Evolutionary conservation across 2,888 invertebrate species (phyloP), one percentile per base, ranked within the genome.

Genomic region (Meteorus colon): DNA sequence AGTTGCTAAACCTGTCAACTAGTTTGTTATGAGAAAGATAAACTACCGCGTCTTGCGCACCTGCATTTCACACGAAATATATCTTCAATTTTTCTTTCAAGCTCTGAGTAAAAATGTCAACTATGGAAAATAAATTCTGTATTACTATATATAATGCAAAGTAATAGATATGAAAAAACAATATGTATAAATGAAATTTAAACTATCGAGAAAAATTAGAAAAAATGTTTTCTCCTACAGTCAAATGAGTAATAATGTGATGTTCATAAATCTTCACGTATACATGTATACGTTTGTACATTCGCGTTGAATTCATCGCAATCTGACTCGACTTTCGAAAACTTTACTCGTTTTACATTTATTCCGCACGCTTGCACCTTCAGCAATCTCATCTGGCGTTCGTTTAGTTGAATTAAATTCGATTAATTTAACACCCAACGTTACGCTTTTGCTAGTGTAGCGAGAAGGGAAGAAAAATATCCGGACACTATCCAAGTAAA

Each of bases 361-460:
- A 65, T 75, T 75, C 75, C 70, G 75, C 75, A 75, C 75, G 75
- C 70, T 75, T 51, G 65, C 65, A 51, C 75, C 63, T 37, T 55
- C 66, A 65, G 71, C 71, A 75, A 75, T 71, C 75, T 55, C 75
- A 75, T 75, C 63, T 75, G 75, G 75, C 71, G 63, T 75, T 75
- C 71, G 75, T 75, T 75, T 70, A 72, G 72, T 72, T 76, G 72
- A 76, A 76, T 73, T 72, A 76, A 76, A 76, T 76, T 76, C 72
- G 72, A 76, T 76, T 76, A 73, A 76, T 76, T 76, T 76, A 72
- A 63, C 76, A 76, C 76, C 67, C 37, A 41, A 72, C 55, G 65
- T 65, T 31, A 65, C 67, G 72, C 72, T 68, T 67, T 59, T 55
- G 37, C 69, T 16, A 24, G 31, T 51, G 51, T 31, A 69, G 41